Percentiles rank a stretch among this genome's conserved stretches.
phyloP scores from a whole-genome alignment of 1,140 invertebrate species.

The Pseudomyrmex concolor region DNA sequence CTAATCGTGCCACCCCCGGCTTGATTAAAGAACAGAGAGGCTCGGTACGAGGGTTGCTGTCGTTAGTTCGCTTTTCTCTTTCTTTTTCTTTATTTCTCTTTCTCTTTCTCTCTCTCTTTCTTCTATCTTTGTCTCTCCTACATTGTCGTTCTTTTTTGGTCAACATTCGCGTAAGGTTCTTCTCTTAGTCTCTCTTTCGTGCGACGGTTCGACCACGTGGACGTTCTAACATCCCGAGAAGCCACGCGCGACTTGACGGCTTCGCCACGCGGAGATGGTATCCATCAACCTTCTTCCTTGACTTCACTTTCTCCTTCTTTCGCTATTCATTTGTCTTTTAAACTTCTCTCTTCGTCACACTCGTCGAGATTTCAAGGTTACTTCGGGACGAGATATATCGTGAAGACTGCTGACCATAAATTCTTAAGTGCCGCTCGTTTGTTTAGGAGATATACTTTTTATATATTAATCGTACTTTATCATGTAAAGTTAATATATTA shows the following conservation, averaged over 20 bases:
- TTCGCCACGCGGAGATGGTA: constrained; percentile 42
- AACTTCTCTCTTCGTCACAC: constrained; percentile 9
- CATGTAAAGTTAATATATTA: too few species aligned
- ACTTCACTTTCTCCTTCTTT: background rate
- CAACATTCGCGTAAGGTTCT: constrained; percentile 12
- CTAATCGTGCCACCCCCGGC: constrained; percentile 81
- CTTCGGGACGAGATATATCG: constrained; percentile 17
- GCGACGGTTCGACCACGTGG: constrained; percentile 33
- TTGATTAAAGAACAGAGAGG: constrained; percentile 84
- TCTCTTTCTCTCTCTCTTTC: constrained; percentile 12
- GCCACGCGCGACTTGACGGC: constrained; percentile 27
- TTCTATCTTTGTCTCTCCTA: background rate
- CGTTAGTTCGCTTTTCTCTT: constrained; percentile 62
- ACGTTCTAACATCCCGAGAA: constrained; percentile 15
- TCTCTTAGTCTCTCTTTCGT: background rate
- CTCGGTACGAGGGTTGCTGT: constrained; percentile 61
- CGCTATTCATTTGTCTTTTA: constrained; percentile 15
- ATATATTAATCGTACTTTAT: too few species aligned
- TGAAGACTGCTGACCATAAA: background rate
- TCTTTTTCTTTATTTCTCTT: background rate
- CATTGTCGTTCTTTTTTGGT: constrained; percentile 24
- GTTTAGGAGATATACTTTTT: background rate
- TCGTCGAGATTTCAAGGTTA: constrained; percentile 62
- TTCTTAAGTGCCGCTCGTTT: background rate
- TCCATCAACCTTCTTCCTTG: constrained; percentile 19